These are phyloP conservation scores for Tachina grossa DNA, from an alignment of 2,888 invertebrate species.

Conservation along the genomic window DNA sequence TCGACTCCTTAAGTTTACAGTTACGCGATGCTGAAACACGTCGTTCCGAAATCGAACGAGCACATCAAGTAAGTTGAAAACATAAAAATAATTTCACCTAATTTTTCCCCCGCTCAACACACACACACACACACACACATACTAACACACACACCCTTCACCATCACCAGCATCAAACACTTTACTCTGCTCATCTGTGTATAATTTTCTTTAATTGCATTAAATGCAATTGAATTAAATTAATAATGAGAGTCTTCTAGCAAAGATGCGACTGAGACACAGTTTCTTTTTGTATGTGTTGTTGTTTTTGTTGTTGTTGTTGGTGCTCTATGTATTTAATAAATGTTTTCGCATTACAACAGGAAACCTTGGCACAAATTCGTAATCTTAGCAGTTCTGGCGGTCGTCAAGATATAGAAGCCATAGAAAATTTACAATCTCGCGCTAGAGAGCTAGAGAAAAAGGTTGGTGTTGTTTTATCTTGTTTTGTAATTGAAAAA, in stretches of 20 bases:
- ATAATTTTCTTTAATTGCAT: slow-evolving; percentile 35
- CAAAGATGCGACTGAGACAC: slow-evolving; percentile 18
- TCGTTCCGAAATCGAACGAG: slow-evolving; percentile 89
- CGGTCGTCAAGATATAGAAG: slow-evolving; percentile 86
- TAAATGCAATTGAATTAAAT: slow-evolving; percentile 45
- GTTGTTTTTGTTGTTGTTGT: background rate
- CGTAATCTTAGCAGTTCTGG: slow-evolving; percentile 83
- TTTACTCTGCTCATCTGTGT: slow-evolving; percentile 19
- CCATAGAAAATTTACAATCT: slow-evolving; percentile 89
- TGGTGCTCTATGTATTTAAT: slow-evolving; percentile 1
- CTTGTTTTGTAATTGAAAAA: slow-evolving; percentile 32
- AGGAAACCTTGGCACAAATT: slow-evolving; percentile 89
- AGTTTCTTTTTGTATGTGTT: background rate
- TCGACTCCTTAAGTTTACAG: slow-evolving; percentile 87
- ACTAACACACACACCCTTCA: background rate
- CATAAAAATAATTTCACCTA: background rate
- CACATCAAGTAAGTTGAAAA: slow-evolving; percentile 84
- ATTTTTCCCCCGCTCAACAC: background rate
- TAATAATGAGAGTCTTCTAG: slow-evolving; percentile 44
- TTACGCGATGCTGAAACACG: slow-evolving; percentile 91
- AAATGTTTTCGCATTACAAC: slow-evolving; percentile 56
- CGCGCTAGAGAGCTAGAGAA: slow-evolving; percentile 95
- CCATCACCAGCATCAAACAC: background rate
- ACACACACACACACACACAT: background rate
- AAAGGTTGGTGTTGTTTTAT: slow-evolving; percentile 84